Evolutionary conservation across 1,140 invertebrate species (phyloP), one percentile per base, ranked within the genome.

Genomic region (Ceratina calcarata): DNA sequence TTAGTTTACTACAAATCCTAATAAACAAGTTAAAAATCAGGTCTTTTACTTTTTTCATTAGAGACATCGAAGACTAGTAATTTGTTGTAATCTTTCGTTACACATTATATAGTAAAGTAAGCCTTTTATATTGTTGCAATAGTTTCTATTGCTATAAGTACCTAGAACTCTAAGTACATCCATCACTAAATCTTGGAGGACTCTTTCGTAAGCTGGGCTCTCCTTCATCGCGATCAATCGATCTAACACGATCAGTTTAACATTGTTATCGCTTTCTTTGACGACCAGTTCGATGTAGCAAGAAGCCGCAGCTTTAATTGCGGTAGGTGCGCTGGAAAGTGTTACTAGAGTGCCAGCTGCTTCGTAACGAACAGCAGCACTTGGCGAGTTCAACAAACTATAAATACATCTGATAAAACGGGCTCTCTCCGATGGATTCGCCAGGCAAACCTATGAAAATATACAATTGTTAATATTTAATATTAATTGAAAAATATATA

Each of bases 311-410:
- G 98, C 96, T 94, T 99, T 99, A 81, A 99, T 97, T 12, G 99
- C 99, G 24, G 99, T 98, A 4, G 99, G 99, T 1, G 98, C 98
- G 91, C 95, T 97, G 1, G 98, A 99, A 15, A 99, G 94, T 1
- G 99, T 99, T n/a, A 99, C 97, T n/a, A 99, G 94, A n/a, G 99
- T 99, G 49, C 99, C 99, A 71, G 99, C 99, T 27, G 99, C 98
- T 95, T 99, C 99, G 90, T 99, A 99, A 49, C 99, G 95, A 45
- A 99, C 99, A 51, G 99, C 98, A 65, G 98, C 97, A 90, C 98
- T 99, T 57, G 95, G 96, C 0, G 99, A 99, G 93, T 99, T 99
- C 22, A 99, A 94, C 65, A 99, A 94, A 93, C 98, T 99, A 91
- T 99, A 99, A 89, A 99, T 99, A 90, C 98, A 99, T 86, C 98